Conservation (phyloP, 2,888 invertebrate species). For the Cheilosia scutellata region DNA sequence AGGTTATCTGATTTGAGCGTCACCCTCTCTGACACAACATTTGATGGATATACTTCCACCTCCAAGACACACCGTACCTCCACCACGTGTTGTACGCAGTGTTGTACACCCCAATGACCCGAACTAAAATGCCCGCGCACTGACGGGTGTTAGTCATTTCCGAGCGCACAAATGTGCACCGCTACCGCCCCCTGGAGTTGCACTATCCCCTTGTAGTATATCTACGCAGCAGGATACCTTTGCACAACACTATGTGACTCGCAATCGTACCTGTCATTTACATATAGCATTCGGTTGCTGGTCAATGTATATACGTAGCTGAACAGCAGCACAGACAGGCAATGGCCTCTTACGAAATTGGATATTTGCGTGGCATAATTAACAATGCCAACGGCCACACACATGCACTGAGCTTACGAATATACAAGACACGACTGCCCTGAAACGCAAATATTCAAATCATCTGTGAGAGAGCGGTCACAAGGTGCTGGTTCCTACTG, state of each 20-base stretch:
- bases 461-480: slow-evolving; percentile 69
- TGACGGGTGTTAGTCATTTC: slow-evolving; percentile 72
- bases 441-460: slow-evolving; percentile 63
- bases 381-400: slow-evolving; percentile 73
- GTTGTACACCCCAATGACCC: slow-evolving; percentile 34
- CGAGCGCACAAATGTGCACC: slow-evolving; percentile 66
- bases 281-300: slow-evolving; percentile 43
- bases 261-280: slow-evolving; percentile 74
- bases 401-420: slow-evolving; percentile 24
- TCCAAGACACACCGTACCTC: slow-evolving; percentile 39
- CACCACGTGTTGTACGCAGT: slow-evolving; percentile 18
- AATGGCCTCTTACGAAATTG: slow-evolving; percentile 74
- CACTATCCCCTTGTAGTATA: slow-evolving; percentile 27
- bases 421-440: slow-evolving; percentile 22
- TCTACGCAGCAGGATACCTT: slow-evolving; percentile 70
- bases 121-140: slow-evolving; percentile 55
- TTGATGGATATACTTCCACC: slow-evolving; percentile 71
- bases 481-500: slow-evolving; percentile 70
- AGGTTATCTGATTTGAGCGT: slow-evolving; percentile 69
- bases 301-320: slow-evolving; percentile 34
- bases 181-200: slow-evolving; percentile 43
- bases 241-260: slow-evolving; percentile 44
- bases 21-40: slow-evolving; percentile 62
- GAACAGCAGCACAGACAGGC: slow-evolving; percentile 66
- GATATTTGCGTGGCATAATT: slow-evolving; percentile 76